Evolutionary conservation across 2,888 invertebrate species (phyloP), one percentile per base, ranked within the genome.

Genomic region (Microchrysa polita): DNA sequence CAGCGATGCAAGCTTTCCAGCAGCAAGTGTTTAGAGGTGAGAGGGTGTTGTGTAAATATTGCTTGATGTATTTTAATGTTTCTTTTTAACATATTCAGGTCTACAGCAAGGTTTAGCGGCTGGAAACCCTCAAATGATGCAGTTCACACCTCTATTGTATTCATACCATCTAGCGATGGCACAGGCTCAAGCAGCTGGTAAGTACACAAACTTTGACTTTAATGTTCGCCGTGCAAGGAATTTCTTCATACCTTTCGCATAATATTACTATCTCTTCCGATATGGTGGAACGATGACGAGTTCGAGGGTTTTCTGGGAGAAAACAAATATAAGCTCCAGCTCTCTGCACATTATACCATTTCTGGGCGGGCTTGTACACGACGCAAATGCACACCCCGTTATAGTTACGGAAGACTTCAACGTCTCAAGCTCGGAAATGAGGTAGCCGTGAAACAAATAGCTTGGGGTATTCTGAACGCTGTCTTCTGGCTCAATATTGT

Each of bases 161-260:
- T 94, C 94, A 4, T 95, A 95, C 87, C 95, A 95, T 86, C 88
- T 95, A 81, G 94, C 94, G 75, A 91, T 92, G 91, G 92, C 92
- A 76, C 93, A 93, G 83, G 92, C 92, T 76, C 78, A 86, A 77
- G 89, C 88, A 79, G 84, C 87, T 75, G 87, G 87, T 80, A 86
- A 87, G 77, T 69, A 16, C n/a, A 44, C 44, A 44, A 7, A 44
- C 7, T 55, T 55, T 9, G 16, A n/a, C n/a, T n/a, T n/a, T n/a
- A n/a, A n/a, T n/a, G n/a, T n/a, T n/a, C n/a, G 44, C n/a, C 1
- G 1, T 14, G 18, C 53, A 1, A 53, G 16, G 53, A 53, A 5
- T 53, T 2, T 53, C 18, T 44, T 53, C 18, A 16, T 52, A 16
- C 14, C n/a, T 52, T 14, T 1, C 44, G 2, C 5, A 40, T 59